Conservation (phyloP, 1,140 invertebrate genomes). For the Calliopsis andreniformis region DNA sequence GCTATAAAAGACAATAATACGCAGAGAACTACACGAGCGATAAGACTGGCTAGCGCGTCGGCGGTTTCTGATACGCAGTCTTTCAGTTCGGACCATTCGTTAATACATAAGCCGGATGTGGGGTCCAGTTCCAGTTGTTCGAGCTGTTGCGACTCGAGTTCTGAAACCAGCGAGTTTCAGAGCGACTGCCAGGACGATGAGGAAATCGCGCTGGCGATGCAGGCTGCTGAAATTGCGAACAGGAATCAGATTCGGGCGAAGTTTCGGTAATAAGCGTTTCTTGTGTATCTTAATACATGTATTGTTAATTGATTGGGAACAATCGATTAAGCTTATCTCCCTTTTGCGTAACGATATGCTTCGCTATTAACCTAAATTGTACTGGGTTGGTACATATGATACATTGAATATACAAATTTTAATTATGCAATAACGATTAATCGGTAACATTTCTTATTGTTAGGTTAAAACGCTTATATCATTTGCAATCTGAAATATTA, state of each 20-base stretch:
- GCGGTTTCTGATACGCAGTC: slow-evolving; percentile 49
- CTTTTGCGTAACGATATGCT: too few relatives aligned
- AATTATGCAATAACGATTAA: too few relatives aligned
- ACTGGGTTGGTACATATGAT: too few relatives aligned
- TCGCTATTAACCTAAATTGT: too few relatives aligned
- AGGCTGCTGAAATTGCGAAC: slow-evolving; percentile 91
- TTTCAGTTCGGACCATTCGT: slow-evolving; percentile 56
- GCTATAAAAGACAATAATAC: slow-evolving; percentile 36
- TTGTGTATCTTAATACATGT: not conserved
- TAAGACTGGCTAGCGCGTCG: slow-evolving; percentile 58
- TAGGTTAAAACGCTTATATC: too few relatives aligned
- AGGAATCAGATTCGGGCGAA: slow-evolving; percentile 90
- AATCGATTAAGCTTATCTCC: too few relatives aligned
- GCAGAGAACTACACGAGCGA: slow-evolving; percentile 34
- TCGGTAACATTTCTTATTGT: too few relatives aligned
- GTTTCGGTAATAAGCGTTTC: slow-evolving; percentile 85
- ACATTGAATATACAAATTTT: too few relatives aligned
- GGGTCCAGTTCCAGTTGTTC: slow-evolving; percentile 77
- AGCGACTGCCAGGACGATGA: slow-evolving; percentile 94
- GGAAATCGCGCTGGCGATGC: slow-evolving; percentile 92
- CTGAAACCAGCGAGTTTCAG: slow-evolving; percentile 87
- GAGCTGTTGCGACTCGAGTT: slow-evolving; percentile 76
- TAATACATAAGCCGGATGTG: slow-evolving; percentile 61
- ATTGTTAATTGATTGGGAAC: too few relatives aligned
- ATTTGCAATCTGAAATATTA: too few relatives aligned